Base-by-base conservation (phyloP, 2,113 vertebrate species). In the Galbula dea region DNA sequence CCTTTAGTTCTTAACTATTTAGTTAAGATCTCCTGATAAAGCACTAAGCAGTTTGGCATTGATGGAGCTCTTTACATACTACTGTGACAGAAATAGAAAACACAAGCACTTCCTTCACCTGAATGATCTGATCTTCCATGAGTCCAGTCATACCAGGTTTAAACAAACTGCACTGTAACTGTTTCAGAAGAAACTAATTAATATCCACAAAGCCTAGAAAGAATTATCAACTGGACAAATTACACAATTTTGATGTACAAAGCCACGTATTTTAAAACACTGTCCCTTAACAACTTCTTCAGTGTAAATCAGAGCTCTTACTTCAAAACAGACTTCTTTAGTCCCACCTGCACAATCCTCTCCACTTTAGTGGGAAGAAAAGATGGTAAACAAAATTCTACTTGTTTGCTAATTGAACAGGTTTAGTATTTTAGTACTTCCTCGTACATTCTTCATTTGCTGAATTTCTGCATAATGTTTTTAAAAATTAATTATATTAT, bases 21-120 rank as follows among this genome's bases (percentile, higher is more conserved):
- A 8, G 93, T 93, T 94, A 97, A 96, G 93, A 93, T 94, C 72
- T 95, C 85, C 87, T 82, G 72, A 95, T 81, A 92, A 96, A 95
- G 73, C 89, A 93, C 80, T 48, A 90, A 52, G 73, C 79, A 93
- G 66, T 86, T 90, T 94, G 83, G 89, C 83, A 92, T 81, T 54
- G 54, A 76, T 22, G 26, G 68, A 85, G 48, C 78, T 71, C 81
- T 83, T 86, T 69, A 89, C 27, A 76, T 23, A 48, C 75, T 94
- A 77, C 88, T 85, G 23, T 81, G 54, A 78, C 54, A 83, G 83
- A 80, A 83, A 88, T 1, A 81, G 37, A 84, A 88, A 48, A 34
- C 84, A 76, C 30, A 96, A 88, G 79, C 63, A 97, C 82, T 86
- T 93, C 62, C 84, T 93, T 88, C 89, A 87, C 65, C 68, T 80